phyloP scores from a whole-genome alignment of 2,113 vertebrate genomes.

The Xerus inauris region DNA sequence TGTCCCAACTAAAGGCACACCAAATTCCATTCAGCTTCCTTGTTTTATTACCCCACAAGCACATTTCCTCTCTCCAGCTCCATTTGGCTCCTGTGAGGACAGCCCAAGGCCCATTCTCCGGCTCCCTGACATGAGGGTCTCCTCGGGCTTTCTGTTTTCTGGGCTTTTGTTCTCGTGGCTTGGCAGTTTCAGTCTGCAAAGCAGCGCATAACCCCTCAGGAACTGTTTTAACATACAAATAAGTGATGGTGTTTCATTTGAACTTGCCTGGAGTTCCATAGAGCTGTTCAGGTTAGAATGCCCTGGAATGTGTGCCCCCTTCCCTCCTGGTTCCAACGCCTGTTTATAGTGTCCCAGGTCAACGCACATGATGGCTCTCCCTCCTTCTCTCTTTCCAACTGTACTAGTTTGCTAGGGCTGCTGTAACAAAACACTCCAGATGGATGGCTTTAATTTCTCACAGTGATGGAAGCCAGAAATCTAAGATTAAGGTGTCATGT shows the following conservation, averaged over 20 bases:
- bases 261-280: background rate
- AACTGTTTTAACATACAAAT: background rate
- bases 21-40: background rate
- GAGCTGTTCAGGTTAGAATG: background rate
- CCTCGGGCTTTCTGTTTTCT: background rate
- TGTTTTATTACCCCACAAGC: background rate
- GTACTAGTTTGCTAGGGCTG: fast-evolving
- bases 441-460: fast-evolving
- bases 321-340: background rate
- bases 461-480: background rate
- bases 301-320: background rate
- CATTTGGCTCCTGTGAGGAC: background rate
- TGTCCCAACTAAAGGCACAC: background rate
- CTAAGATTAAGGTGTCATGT: fast-evolving
- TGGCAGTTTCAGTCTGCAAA: background rate
- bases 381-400: background rate
- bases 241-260: background rate
- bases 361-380: fast-evolving
- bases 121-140: fast-evolving
- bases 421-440: no score
- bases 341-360: no score
- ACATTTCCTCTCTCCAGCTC: fast-evolving
- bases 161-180: background rate
- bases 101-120: fast-evolving
- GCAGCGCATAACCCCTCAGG: no score